Evolutionary conservation across 2,797 vertebrate genomes (phyloP), one percentile per base, ranked within the genome.

Genomic region (Muscicapa striata): DNA sequence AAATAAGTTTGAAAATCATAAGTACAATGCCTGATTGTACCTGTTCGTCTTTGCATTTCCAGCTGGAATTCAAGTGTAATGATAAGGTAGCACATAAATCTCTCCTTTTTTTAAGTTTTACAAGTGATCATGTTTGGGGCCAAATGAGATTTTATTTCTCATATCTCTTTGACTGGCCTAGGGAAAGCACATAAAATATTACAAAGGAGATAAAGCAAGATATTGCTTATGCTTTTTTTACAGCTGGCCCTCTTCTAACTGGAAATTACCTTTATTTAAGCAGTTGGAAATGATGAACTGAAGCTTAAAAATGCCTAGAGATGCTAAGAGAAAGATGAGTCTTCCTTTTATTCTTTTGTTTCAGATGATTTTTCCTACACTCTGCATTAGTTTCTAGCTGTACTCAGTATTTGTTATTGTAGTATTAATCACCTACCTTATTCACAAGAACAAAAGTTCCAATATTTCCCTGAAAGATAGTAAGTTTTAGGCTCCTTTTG

Each of bases 391-490:
- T 62, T 93, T 69, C 58, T 54, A 69, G 22, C 57, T 87, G 41
- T 48, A 79, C 2, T 5, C 24, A 51, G 15, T 69, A 88, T 52
- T 84, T 88, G n/a, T 52, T 84, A 79, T 9, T 80, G 36, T 52
- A 73, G 54, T 67, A 51, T 68, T 91, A 84, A 74, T 41, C 70
- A 81, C 29, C 45, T 40, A 40, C 21, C 49, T 87, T 84, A 94
- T 90, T 83, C 73, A 80, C 48, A 87, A 81, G 51, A 90, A 94
- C 40, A 80, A 23, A 83, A 91, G 15, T 89, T 89, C 11, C 40
- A 74, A 5, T 62, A 76, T 55, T 41, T 83, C 27, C 48, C 51
- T 11, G 19, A 85, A 95, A 82, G 38, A 66, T 6, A 66, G 34
- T 13, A 49, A 66, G 45, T 59, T 80, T 75, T 87, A 87, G 26